These are phyloP conservation scores for Drosophila persimilis DNA, from an alignment of 1,140 invertebrate species.

Conservation along the genomic window DNA sequence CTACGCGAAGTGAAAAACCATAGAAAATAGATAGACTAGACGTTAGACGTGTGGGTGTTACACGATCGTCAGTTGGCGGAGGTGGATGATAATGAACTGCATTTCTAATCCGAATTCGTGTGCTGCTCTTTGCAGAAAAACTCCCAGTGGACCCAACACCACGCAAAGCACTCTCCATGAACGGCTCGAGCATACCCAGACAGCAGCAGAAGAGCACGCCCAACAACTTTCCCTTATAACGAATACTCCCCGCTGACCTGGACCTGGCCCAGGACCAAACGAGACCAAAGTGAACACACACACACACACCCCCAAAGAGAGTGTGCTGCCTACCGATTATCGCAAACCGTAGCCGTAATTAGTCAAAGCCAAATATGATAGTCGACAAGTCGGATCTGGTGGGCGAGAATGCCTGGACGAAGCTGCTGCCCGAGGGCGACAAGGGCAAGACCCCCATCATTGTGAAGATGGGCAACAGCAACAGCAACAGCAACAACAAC, in stretches of 20 bases:
- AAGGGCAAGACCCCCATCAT: constrained; percentile 55
- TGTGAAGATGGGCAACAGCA: constrained; percentile 53
- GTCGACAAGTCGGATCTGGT: constrained; percentile 70
- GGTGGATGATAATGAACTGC: too few relatives aligned
- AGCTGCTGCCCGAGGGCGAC: constrained; percentile 67
- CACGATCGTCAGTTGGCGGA: too few relatives aligned
- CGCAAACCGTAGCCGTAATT: constrained; percentile 48
- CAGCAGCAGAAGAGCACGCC: constrained; percentile 49
- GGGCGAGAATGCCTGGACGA: constrained; percentile 76
- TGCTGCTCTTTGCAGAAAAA: constrained; percentile 58
- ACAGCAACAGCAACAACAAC: constrained; percentile 31
- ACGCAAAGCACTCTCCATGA: constrained; percentile 58
- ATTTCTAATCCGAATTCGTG: constrained; percentile 37
- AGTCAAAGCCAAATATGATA: constrained; percentile 80
- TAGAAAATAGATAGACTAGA: constrained; percentile 9
- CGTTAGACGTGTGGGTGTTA: constrained; percentile 3
- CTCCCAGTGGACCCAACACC: constrained; percentile 18
- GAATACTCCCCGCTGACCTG: constrained; percentile 27
- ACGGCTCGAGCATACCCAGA: constrained; percentile 43
- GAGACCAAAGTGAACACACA: constrained; percentile 57
- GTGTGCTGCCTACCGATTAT: constrained; percentile 17
- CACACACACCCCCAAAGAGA: constrained; percentile 2
- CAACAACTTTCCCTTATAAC: constrained; percentile 73
- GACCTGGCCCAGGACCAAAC: constrained; percentile 8
- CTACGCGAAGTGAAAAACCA: constrained; percentile 5